Conservation (phyloP, 1,140 invertebrate species). For the Neotoxoptera formosana region DNA sequence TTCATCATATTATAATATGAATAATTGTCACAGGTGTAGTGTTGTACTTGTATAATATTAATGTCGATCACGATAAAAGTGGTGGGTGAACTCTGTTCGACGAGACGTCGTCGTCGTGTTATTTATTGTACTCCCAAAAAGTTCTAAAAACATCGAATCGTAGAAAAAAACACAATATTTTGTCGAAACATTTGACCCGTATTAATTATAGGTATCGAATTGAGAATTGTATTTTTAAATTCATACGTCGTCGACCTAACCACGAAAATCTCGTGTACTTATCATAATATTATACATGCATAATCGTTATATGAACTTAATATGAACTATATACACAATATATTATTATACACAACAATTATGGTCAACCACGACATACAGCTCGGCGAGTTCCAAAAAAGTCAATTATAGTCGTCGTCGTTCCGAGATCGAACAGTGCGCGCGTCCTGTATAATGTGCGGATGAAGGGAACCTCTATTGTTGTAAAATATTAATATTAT, state of each 20-base stretch:
- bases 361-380: background rate
- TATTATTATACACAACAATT: no score
- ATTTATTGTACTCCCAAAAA: background rate
- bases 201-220: no score
- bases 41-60: no score
- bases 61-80: no score
- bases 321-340: no score
- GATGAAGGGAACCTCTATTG: background rate
- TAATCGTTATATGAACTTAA: background rate
- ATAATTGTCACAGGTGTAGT: no score
- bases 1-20: no score
- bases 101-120: background rate
- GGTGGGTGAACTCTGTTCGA: background rate
- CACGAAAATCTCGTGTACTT: background rate
- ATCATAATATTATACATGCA: background rate
- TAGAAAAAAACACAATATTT: background rate
- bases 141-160: background rate
- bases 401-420: background rate
- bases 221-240: no score
- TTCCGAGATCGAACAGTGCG: background rate
- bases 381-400: background rate
- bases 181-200: no score
- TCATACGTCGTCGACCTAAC: no score
- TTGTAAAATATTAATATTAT: constrained; percentile 3
- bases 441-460: background rate